These are phyloP conservation scores for Cheilosia impressa DNA, from an alignment of 2,888 invertebrate species.

Conservation along the genomic window DNA sequence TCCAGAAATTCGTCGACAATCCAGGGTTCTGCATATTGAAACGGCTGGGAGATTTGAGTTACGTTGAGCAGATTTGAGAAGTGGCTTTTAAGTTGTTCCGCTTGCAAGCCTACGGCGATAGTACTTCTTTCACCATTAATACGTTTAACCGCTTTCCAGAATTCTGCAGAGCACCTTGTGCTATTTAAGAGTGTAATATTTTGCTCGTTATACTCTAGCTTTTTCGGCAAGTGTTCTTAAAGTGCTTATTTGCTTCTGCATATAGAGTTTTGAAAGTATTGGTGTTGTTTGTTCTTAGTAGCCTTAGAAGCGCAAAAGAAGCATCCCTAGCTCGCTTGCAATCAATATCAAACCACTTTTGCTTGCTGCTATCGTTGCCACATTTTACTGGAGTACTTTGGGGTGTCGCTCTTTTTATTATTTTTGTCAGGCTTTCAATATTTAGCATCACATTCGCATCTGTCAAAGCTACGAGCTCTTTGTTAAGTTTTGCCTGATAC, in stretches of 20 bases:
- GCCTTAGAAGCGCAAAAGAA: constrained; percentile 2
- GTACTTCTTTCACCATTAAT: constrained; percentile 5
- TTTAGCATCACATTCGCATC: neutral
- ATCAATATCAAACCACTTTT: constrained; percentile 20
- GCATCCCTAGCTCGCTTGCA: constrained; percentile 9
- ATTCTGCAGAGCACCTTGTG: constrained; percentile 21
- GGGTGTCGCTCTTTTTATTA: constrained; percentile 10
- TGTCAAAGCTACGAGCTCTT: neutral
- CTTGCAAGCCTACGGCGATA: constrained; percentile 2
- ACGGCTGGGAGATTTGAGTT: neutral
- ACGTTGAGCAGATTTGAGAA: constrained; percentile 3
- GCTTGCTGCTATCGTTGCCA: neutral
- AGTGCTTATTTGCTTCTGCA: constrained; percentile 18
- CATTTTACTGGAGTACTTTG: neutral
- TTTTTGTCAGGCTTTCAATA: neutral
- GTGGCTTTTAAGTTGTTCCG: constrained; percentile 1
- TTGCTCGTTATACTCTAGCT: constrained; percentile 1
- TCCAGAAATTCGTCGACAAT: neutral
- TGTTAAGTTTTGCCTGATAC: constrained; percentile 19
- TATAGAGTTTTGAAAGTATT: constrained; percentile 10
- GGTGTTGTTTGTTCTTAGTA: neutral
- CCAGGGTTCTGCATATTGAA: constrained; percentile 4
- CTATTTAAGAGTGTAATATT: constrained; percentile 1
- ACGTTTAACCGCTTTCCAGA: neutral
- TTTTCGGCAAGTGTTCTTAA: constrained; percentile 1